These are phyloP conservation scores for Halcyon smyrnensis DNA, from an alignment of 2,797 vertebrate species.

Conservation along the genomic window DNA sequence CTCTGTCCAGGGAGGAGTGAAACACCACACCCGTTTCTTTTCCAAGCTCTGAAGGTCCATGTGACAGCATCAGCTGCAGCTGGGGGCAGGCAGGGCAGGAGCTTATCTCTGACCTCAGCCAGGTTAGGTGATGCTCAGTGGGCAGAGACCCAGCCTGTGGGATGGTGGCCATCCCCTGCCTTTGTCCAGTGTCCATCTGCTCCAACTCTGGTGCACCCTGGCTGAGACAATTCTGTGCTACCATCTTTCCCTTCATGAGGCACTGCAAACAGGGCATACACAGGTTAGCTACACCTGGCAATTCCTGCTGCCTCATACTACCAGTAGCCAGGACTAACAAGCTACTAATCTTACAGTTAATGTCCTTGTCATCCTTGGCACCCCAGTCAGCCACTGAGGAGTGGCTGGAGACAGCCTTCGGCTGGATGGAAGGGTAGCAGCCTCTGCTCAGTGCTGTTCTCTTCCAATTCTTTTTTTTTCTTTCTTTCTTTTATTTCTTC, in stretches of 20 bases:
- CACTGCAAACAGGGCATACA: not conserved
- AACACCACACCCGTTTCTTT: not conserved
- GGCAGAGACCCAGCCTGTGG: fast-evolving
- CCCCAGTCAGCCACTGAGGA: not conserved
- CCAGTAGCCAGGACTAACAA: not conserved
- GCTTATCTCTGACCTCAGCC: not conserved
- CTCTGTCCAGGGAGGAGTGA: not conserved
- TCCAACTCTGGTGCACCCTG: not conserved
- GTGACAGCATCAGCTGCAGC: not conserved
- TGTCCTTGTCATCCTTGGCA: not conserved
- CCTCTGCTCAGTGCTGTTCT: not conserved
- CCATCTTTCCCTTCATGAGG: not conserved
- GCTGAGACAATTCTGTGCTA: not conserved
- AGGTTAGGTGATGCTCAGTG: not conserved
- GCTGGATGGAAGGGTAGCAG: not conserved
- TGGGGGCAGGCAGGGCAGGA: not conserved
- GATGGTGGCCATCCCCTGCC: not conserved
- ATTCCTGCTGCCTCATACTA: not conserved
- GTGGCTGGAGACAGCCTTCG: not conserved
- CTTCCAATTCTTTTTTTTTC: not conserved
- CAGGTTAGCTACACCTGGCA: not conserved
- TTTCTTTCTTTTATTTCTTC: not conserved
- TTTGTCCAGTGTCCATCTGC: fast-evolving
- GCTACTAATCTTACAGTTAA: not conserved
- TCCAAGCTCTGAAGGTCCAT: not conserved